phyloP scores from a whole-genome alignment of 2,888 invertebrate genomes.

The Hipparchia sbordonii region DNA sequence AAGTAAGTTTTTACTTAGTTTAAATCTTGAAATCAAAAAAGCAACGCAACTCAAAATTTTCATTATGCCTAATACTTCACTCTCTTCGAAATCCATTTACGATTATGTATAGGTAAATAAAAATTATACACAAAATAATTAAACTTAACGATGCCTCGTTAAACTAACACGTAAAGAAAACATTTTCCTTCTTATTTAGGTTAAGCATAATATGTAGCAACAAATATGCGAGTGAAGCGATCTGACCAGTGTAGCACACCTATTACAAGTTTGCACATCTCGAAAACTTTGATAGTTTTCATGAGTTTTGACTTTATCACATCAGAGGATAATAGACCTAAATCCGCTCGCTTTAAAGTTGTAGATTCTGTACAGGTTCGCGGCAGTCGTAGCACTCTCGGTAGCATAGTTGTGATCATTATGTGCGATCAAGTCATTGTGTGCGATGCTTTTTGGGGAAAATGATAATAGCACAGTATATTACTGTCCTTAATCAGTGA shows the following conservation, averaged over 20 bases:
- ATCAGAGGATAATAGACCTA: not conserved
- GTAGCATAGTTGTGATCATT: not conserved
- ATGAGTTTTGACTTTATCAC: not conserved
- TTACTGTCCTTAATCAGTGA: no score
- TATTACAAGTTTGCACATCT: not conserved
- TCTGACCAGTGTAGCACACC: conserved; percentile 57
- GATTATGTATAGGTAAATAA: not conserved
- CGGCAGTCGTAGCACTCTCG: not conserved
- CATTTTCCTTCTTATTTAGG: conserved; percentile 78
- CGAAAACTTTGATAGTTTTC: not conserved
- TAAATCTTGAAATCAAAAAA: no score
- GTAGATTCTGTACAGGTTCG: not conserved
- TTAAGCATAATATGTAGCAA: conserved; percentile 76
- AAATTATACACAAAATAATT: conserved; percentile 9
- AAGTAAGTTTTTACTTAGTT: no score
- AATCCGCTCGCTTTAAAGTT: not conserved
- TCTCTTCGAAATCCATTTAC: not conserved
- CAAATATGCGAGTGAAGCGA: conserved; percentile 74
- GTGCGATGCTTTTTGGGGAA: not conserved
- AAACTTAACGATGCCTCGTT: conserved; percentile 39
- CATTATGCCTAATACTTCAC: no score
- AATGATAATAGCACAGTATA: no score
- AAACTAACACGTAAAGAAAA: conserved; percentile 47
- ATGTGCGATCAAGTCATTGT: not conserved
- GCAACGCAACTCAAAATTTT: no score